Conservation (phyloP, 1,140 invertebrate species). For the Saccostrea echinata region DNA sequence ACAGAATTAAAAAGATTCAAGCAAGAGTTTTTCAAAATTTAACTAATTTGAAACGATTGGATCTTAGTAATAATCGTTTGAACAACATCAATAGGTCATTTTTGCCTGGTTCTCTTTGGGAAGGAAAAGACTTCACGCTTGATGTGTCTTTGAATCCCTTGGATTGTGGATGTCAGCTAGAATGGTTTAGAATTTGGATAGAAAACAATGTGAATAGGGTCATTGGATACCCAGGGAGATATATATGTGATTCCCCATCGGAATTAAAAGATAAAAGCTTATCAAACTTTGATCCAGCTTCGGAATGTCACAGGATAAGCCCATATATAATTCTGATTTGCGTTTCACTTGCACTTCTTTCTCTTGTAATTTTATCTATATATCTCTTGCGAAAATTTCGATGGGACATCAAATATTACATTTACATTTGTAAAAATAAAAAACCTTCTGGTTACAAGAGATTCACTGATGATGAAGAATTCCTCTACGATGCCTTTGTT, state of each 20-base stretch:
- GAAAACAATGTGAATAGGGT: background rate
- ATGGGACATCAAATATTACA: conserved; percentile 42
- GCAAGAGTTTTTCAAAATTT: background rate
- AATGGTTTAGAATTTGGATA: background rate
- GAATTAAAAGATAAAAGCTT: background rate
- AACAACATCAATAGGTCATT: background rate
- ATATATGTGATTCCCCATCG: conserved; percentile 30
- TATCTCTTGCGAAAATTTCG: background rate
- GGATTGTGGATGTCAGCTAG: conserved; percentile 14
- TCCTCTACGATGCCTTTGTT: conserved; percentile 53
- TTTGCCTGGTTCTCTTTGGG: background rate
- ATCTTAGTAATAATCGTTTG: conserved; percentile 2
- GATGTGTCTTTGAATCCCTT: conserved; percentile 39
- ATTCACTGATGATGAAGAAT: conserved; percentile 15
- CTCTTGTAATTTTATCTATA: background rate
- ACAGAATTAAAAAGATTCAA: conserved; percentile 3
- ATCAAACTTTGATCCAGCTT: background rate
- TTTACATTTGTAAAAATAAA: background rate
- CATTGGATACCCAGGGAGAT: background rate
- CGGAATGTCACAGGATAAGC: background rate
- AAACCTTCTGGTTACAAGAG: background rate
- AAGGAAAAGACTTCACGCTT: background rate
- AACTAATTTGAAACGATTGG: background rate
- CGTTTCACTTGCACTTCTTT: background rate
- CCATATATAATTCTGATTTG: background rate